phyloP scores from a whole-genome alignment of 2,888 invertebrate genomes.

The Unio delphinus region DNA sequence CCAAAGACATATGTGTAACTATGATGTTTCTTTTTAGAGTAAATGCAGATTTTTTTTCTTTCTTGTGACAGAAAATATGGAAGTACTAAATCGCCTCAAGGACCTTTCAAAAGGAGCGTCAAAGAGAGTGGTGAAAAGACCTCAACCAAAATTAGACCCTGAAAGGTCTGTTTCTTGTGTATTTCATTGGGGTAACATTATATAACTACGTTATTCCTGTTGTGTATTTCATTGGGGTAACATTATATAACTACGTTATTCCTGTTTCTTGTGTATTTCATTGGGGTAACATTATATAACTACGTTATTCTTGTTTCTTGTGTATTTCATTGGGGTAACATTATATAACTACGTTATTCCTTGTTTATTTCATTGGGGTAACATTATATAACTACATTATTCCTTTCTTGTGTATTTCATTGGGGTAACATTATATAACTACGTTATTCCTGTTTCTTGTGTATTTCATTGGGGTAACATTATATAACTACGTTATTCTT shows the following conservation, averaged over 20 bases:
- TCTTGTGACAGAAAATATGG: slow-evolving; percentile 46
- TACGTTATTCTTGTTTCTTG: no score
- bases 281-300: no score
- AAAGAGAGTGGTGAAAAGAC: slow-evolving; percentile 60
- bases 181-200: neutral
- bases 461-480: no score
- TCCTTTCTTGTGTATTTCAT: no score
- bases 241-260: no score
- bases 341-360: no score
- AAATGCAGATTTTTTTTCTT: neutral
- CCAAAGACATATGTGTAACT: neutral
- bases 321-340: no score
- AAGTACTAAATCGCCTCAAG: slow-evolving; percentile 60
- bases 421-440: neutral
- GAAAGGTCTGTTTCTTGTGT: slow-evolving; percentile 48
- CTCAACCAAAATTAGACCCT: slow-evolving; percentile 67
- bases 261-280: no score
- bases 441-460: no score
- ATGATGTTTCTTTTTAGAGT: neutral
- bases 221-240: no score
- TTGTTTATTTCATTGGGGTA: no score
- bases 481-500: neutral
- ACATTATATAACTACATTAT: neutral
- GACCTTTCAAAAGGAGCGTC: slow-evolving; percentile 66
- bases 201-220: no score